Conservation (phyloP, 2,888 invertebrate genomes). For the Eudasyphora cyanicolor region DNA sequence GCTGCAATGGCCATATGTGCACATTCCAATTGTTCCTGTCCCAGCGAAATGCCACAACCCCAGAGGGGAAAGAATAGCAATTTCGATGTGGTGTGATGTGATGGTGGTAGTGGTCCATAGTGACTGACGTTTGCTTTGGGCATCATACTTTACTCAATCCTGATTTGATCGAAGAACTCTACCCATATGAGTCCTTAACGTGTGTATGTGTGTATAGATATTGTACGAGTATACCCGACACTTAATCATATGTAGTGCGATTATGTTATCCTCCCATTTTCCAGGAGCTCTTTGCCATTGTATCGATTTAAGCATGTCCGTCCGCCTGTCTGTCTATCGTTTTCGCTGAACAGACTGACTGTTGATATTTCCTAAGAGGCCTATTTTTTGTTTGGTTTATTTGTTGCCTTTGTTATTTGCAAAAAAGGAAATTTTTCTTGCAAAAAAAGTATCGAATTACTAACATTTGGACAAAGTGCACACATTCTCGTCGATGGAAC, state of each 20-base stretch:
- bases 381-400: no score
- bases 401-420: slow-evolving; percentile 24
- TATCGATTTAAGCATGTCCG: not conserved
- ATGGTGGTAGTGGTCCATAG: no score
- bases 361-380: slow-evolving; percentile 40
- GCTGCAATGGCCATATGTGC: slow-evolving; percentile 60
- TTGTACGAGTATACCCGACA: slow-evolving; percentile 19
- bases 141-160: slow-evolving; percentile 2
- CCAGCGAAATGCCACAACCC: slow-evolving; percentile 13
- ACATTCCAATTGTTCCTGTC: slow-evolving; percentile 45
- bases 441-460: slow-evolving; percentile 64
- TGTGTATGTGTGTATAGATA: not conserved
- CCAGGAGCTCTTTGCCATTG: not conserved
- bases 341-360: not conserved
- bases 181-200: not conserved
- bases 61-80: slow-evolving; percentile 19
- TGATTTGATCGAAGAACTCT: slow-evolving; percentile 29
- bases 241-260: slow-evolving; percentile 31
- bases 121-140: not conserved
- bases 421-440: slow-evolving; percentile 23
- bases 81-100: not conserved
- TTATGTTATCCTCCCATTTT: not conserved
- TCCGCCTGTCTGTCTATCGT: not conserved
- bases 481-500: not conserved
- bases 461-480: slow-evolving; percentile 50